Base-by-base conservation (phyloP, 2,888 invertebrate genomes). In the Saturnia pavonia region DNA sequence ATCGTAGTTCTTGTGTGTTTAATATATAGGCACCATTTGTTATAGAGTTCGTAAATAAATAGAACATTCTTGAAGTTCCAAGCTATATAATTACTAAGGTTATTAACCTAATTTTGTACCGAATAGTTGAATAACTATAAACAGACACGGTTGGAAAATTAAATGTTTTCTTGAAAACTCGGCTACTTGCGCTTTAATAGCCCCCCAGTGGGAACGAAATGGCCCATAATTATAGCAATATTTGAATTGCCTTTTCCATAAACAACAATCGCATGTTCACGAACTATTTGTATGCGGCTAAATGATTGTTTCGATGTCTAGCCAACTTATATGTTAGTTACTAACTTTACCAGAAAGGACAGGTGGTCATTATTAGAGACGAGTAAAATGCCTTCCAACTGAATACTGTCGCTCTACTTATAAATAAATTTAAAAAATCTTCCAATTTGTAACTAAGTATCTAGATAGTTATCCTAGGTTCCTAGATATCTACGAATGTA, bases 181-280 rank as follows among this genome's bases (percentile, higher is more conserved):
- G 76, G 76, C 82, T 84, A 87, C 85, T 85, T 84, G 85, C 84
- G 86, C 82, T 87, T 89, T 90, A 89, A 88, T 89, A 85, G 84
- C 84, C 84, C 34, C n/a, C 81, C 83, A 77, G 84, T 89, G 82
- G 87, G 84, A 90, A 89, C 84, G 84, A 85, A 91, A 90, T 86
- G 86, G 86, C 87, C 84, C 86, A 84, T 90, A 90, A 91, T 91
- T 90, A 91, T 86, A 89, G 90, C 87, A 86, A 88, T 90, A 88
- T 90, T 90, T 87, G 88, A 89, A 89, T 88, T 88, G 85, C 84
- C 82, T 88, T 89, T 86, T 85, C 85, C 86, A 87, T 88, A 89
- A 89, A 86, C 84, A 79, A 81, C 83, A 86, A 84, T 91, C 87
- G 91, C 91, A 91, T 91, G 91, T 86, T 85, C 73, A 78, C 79